These are phyloP conservation scores for Catharus minimus DNA, from an alignment of 2,113 vertebrate genomes.

Conservation along the genomic window DNA sequence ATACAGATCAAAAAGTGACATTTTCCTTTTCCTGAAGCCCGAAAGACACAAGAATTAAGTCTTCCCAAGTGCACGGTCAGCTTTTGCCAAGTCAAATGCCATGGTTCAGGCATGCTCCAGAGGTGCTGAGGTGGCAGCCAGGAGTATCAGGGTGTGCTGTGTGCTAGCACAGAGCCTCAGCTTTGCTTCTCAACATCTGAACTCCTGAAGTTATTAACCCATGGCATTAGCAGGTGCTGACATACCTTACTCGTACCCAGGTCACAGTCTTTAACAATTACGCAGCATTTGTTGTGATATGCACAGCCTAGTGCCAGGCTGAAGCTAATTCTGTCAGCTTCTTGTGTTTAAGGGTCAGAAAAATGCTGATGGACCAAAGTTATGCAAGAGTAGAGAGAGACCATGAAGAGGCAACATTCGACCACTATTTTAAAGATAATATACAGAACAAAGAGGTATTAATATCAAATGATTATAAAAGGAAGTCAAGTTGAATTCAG, in stretches of 20 bases:
- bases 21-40: not conserved
- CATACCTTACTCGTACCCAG: not conserved
- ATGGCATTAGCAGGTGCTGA: not conserved
- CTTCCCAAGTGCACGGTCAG: not conserved
- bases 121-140: not conserved
- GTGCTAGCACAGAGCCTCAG: not conserved
- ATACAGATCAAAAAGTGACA: not conserved
- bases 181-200: not conserved
- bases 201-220: not conserved
- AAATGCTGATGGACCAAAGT: not conserved
- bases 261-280: not conserved
- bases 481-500: conserved; percentile 48
- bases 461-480: not conserved
- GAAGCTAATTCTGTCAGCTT: not conserved
- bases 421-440: not conserved
- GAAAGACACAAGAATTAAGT: not conserved
- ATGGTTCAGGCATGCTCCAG: not conserved
- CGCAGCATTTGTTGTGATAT: not conserved
- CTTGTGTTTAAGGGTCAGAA: not conserved
- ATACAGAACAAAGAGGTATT: not conserved
- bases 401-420: not conserved
- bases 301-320: not conserved
- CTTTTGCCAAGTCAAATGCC: not conserved
- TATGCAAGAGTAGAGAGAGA: conserved; percentile 9
- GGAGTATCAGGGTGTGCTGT: not conserved